Conservation (phyloP, 53 echinoderm and acorn worm genomes). For the Astropecten irregularis region DNA sequence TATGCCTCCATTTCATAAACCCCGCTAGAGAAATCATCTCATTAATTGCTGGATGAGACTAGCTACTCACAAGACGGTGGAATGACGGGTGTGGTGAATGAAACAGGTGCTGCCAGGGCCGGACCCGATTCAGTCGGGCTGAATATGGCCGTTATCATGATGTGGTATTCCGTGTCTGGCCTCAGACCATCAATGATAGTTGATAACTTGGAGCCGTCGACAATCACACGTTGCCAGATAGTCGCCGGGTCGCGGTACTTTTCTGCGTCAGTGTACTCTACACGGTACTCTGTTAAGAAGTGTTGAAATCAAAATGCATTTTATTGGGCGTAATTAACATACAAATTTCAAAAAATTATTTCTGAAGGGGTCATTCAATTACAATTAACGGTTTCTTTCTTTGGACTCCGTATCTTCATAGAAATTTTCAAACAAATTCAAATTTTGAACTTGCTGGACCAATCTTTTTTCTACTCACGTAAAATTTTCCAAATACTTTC, state of each 20-base stretch:
- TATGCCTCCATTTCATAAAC: too few relatives aligned
- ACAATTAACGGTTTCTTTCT: too few relatives aligned
- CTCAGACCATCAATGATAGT: background rate
- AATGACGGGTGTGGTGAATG: conserved; percentile 18
- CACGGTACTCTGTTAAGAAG: conserved; percentile 17
- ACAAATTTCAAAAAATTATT: too few relatives aligned
- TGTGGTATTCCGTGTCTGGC: conserved; percentile 13
- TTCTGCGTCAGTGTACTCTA: conserved; percentile 39
- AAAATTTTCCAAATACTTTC: too few relatives aligned
- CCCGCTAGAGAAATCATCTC: too few relatives aligned
- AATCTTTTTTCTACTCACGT: too few relatives aligned
- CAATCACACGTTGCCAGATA: conserved; percentile 5
- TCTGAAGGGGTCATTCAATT: too few relatives aligned
- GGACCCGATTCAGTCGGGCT: conserved; percentile 9
- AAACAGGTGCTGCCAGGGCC: background rate
- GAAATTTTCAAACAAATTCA: too few relatives aligned
- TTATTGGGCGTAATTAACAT: background rate
- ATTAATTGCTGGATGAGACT: too few relatives aligned
- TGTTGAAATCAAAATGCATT: background rate
- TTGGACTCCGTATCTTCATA: too few relatives aligned
- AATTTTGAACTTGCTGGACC: too few relatives aligned
- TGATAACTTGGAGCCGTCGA: conserved; percentile 9
- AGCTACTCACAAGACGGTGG: conserved; percentile 31
- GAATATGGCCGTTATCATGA: conserved; percentile 16
- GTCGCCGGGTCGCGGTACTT: conserved; percentile 33